phyloP scores from a whole-genome alignment of 1,140 invertebrate species.

The Drosophila saltans region DNA sequence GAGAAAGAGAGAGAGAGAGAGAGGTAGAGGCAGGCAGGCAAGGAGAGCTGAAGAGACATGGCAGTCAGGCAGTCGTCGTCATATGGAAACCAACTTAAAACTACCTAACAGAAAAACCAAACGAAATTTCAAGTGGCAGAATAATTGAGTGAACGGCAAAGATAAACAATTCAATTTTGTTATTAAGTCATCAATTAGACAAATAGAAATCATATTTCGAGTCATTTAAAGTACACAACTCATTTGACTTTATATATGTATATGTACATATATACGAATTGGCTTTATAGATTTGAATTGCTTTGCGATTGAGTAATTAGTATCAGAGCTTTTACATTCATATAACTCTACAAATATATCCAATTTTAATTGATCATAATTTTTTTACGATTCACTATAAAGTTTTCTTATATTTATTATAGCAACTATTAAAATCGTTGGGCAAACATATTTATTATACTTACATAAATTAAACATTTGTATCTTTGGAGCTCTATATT shows the following conservation, averaged over 20 bases:
- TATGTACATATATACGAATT: neutral
- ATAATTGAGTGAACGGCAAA: constrained; percentile 78
- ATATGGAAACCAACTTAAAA: constrained; percentile 58
- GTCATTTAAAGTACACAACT: constrained; percentile 3
- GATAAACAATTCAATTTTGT: constrained; percentile 79
- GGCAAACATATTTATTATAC: constrained; percentile 14
- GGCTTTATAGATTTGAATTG: neutral
- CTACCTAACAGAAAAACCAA: constrained; percentile 11
- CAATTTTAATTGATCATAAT: constrained; percentile 4
- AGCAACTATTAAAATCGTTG: constrained; percentile 7
- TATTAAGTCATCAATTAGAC: constrained; percentile 80
- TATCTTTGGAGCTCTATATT: too few relatives aligned
- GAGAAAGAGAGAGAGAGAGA: constrained; percentile 8
- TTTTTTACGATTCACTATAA: neutral
- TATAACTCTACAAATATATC: neutral
- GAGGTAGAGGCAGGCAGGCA: neutral
- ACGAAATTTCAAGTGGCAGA: constrained; percentile 65
- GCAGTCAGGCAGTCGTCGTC: constrained; percentile 28
- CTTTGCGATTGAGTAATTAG: neutral
- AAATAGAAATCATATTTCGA: constrained; percentile 32
- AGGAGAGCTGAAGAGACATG: constrained; percentile 37
- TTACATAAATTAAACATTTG: neutral
- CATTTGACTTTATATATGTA: neutral
- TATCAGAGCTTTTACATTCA: neutral
- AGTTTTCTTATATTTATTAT: neutral